Base-by-base conservation (phyloP, 2,888 invertebrate species). In the Glomeris marginata region DNA sequence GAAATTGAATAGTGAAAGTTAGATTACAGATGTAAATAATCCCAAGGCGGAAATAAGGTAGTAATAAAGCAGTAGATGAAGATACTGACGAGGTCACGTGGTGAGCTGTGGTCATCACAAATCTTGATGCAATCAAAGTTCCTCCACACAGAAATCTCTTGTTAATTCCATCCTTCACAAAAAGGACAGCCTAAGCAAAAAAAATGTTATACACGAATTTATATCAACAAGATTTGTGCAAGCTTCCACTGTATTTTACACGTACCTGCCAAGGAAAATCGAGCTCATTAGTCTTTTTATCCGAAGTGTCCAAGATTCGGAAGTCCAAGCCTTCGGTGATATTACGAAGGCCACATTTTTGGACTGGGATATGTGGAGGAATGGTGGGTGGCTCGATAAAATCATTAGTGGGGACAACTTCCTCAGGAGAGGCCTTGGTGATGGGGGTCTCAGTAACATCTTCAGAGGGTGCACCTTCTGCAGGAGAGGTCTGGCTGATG, bases 31-130 rank as follows among this genome's bases (percentile, higher is more conserved):
- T 11, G 41, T 11, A 36, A 13, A 36, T n/a, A n/a, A n/a, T n/a
- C n/a, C n/a, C n/a, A n/a, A n/a, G n/a, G n/a, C n/a, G n/a, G n/a
- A n/a, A n/a, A n/a, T n/a, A n/a, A n/a, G n/a, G n/a, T n/a, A n/a
- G n/a, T n/a, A n/a, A n/a, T n/a, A n/a, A n/a, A n/a, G n/a, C n/a
- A 41, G 47, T 33, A 34, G 2, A n/a, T 28, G 28, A 28, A 28
- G 8, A 28, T 51, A 55, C 57, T 52, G 58, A 68, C 64, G 64
- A 68, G 49, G 60, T 63, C 6, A 84, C 77, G 62, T 82, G 82
- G 65, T 90, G 88, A 0, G 84, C 85, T 0, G 84, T 83, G 0
- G 88, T 88, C 2, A 88, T 62, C 0, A 84, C 81, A 0, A 81
- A 82, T 47, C 70, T 70, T 0, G 80, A 78, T 55, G 84, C 80